Evolutionary conservation across 2,113 vertebrate species (phyloP), one percentile per base, ranked within the genome.

Genomic region (Rissa tridactyla): DNA sequence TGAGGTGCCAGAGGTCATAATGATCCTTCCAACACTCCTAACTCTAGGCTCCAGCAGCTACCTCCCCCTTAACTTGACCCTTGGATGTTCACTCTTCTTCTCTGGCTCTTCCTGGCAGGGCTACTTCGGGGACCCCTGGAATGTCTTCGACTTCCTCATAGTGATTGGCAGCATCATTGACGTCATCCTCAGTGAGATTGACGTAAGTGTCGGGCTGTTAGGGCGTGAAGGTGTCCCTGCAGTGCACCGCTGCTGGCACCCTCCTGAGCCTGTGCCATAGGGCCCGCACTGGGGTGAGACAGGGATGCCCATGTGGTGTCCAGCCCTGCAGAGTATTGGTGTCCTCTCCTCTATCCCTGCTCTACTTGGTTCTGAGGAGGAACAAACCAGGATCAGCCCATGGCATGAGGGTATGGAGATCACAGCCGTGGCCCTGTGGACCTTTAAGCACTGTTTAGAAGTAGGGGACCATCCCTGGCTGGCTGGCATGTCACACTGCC

Each of bases 41-140:
- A 36, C 26, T 23, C 23, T 54, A 75, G 40, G 11, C 10, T 10
- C 27, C 36, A 13, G 19, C 10, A 6, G 62, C 8, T 69, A 10
- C 58, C n/a, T 68, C 20, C 29, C 73, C 23, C 13, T 69, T 62
- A 18, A 15, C 46, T 84, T 91, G 15, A 84, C 10, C 9, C 26
- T 71, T 25, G 4, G 7, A 12, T 11, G 13, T 21, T 77, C 6
- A 84, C 30, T 58, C 20, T 22, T 87, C 34, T 80, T 47, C 84
- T 89, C 22, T 84, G 86, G 2, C 47, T 91, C 29, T 58, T 83
- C 18, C 25, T 61, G 25, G 10, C 82, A 99, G 99, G 99, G 99
- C 83, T 99, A 99, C 95, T 99, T 99, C 4, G 99, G 99, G 89
- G 99, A 99, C 94, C 99, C 99, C n/a, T 99, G 99, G 99, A 99